phyloP scores from a whole-genome alignment of 2,113 vertebrate species.

The Buteo buteo region DNA sequence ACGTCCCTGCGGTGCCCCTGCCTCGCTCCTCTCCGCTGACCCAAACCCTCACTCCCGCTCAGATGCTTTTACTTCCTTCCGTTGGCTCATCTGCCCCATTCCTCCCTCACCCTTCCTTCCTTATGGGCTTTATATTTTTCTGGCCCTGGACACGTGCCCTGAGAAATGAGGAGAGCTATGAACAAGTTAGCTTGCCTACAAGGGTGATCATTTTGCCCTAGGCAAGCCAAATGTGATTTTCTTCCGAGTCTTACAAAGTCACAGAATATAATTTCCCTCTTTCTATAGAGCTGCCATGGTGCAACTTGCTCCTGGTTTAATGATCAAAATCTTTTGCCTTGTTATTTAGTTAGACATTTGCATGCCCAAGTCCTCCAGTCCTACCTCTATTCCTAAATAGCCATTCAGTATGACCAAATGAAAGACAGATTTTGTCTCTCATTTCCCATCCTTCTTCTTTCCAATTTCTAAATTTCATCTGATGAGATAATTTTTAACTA shows the following conservation, averaged over 20 bases:
- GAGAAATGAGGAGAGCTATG: not conserved
- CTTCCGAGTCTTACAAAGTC: not conserved
- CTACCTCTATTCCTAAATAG: not conserved
- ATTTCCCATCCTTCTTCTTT: not conserved
- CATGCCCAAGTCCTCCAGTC: not conserved
- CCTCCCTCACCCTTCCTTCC: not conserved
- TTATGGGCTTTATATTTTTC: not conserved
- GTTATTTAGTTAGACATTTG: not conserved
- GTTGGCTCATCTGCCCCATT: not conserved
- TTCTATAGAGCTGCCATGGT: not conserved
- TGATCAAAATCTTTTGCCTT: not conserved
- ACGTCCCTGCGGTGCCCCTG: too few species aligned
- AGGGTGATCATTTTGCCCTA: not conserved
- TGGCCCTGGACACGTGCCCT: not conserved
- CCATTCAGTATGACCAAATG: not conserved
- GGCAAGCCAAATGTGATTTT: not conserved
- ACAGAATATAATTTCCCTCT: not conserved
- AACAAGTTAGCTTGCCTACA: not conserved
- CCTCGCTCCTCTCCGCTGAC: not conserved
- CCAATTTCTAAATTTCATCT: not conserved
- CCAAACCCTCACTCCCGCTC: rapidly evolving
- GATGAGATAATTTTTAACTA: not conserved
- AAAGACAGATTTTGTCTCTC: not conserved
- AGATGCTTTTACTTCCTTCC: not conserved
- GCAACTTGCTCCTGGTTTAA: not conserved